Conservation (phyloP, 2,888 invertebrate genomes). For the Lutraria lutraria region DNA sequence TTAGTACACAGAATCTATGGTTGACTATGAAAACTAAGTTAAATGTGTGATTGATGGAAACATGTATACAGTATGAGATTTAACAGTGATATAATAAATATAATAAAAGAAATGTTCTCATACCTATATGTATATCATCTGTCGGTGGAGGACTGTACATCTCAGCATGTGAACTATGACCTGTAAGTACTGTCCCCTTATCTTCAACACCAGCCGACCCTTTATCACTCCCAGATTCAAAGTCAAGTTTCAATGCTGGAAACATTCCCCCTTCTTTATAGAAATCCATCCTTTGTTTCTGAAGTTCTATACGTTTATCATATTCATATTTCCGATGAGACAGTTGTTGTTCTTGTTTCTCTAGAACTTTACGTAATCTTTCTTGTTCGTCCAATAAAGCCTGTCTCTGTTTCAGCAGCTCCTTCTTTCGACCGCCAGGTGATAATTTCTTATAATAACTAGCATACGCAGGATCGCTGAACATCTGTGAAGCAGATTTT, state of each 20-base stretch:
- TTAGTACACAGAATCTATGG: too few species aligned
- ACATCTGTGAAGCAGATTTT: slow-evolving; percentile 53
- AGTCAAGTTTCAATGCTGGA: slow-evolving; percentile 64
- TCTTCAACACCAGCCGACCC: neutral
- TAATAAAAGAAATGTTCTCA: neutral
- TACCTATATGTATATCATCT: slow-evolving; percentile 49
- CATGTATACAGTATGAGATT: too few species aligned
- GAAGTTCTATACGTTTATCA: slow-evolving; percentile 67
- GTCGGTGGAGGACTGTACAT: slow-evolving; percentile 40
- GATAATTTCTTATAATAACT: slow-evolving; percentile 76
- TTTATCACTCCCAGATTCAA: slow-evolving; percentile 42
- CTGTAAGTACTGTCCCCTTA: slow-evolving; percentile 1
- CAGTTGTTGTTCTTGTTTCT: slow-evolving; percentile 77
- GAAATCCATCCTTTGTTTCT: slow-evolving; percentile 72
- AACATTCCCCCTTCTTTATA: slow-evolving; percentile 71
- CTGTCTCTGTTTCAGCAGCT: slow-evolving; percentile 77
- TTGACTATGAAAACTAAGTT: too few species aligned
- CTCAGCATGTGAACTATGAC: slow-evolving; percentile 31
- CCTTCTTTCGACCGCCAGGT: slow-evolving; percentile 74
- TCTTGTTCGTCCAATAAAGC: slow-evolving; percentile 79
- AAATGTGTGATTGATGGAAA: too few species aligned
- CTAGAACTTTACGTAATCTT: slow-evolving; percentile 72
- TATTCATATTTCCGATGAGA: slow-evolving; percentile 70
- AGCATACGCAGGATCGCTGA: slow-evolving; percentile 70
- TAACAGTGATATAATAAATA: too few species aligned